Percentiles rank a stretch among this genome's conserved stretches.
phyloP scores from a whole-genome alignment of 2,888 invertebrate genomes.

The Chromoteleia sp. region DNA sequence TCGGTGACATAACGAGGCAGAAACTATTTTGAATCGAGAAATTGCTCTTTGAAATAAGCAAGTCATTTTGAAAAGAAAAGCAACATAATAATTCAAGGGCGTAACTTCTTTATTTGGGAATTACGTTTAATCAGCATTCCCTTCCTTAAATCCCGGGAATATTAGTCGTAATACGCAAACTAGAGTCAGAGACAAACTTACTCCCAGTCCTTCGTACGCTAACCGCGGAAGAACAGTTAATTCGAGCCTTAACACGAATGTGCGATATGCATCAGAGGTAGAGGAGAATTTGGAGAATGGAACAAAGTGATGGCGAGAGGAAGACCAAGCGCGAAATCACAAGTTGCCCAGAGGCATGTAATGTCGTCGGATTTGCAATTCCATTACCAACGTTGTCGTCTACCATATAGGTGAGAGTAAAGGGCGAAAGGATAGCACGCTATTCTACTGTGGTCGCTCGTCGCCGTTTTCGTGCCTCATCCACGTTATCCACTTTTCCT shows the following conservation, averaged over 20 bases:
- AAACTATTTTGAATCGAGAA: too few relatives aligned
- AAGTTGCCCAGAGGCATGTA: constrained; percentile 83
- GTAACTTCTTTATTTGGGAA: constrained; percentile 32
- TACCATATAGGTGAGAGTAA: constrained; percentile 74
- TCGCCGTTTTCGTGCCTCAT: constrained; percentile 53
- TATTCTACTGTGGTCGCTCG: constrained; percentile 57
- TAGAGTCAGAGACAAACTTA: constrained; percentile 57
- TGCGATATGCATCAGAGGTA: constrained; percentile 68
- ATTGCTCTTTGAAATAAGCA: too few relatives aligned
- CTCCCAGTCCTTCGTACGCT: constrained; percentile 58
- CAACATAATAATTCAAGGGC: not conserved
- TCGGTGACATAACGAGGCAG: too few relatives aligned
- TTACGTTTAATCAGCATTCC: constrained; percentile 55
- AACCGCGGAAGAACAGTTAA: constrained; percentile 74
- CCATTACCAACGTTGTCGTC: constrained; percentile 78
- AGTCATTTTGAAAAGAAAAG: not conserved
- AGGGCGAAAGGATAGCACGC: constrained; percentile 73
- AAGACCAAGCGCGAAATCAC: constrained; percentile 80
- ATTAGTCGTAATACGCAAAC: constrained; percentile 58
- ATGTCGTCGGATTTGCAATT: constrained; percentile 83
- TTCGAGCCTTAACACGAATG: constrained; percentile 73
- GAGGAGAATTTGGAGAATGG: constrained; percentile 68
- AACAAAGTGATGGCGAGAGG: constrained; percentile 70
- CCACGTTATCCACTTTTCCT: constrained; percentile 52
- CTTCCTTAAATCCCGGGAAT: constrained; percentile 31